These are phyloP conservation scores for Protomyctophum bolini DNA, from an alignment of 2,113 vertebrate species.

Conservation along the genomic window DNA sequence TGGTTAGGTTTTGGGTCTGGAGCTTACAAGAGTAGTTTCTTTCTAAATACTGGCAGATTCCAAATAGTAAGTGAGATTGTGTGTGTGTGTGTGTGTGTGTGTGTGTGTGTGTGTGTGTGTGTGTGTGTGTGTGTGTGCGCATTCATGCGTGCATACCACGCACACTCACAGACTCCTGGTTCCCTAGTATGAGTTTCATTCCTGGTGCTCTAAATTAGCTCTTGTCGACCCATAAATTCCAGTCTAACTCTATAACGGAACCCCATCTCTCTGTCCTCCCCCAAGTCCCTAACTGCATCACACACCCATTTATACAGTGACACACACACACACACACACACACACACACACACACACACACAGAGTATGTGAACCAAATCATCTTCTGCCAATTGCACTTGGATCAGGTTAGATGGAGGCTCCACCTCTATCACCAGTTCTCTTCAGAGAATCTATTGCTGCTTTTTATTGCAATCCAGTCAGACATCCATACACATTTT, in stretches of 20 bases:
- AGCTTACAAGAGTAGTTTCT: no score
- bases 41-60: conserved; percentile 10
- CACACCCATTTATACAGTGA: no score
- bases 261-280: conserved; percentile 82
- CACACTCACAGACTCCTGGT: conserved; percentile 46
- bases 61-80: not conserved
- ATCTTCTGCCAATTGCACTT: conserved; percentile 26
- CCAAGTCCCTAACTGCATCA: conserved; percentile 72
- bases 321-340: conserved; percentile 26
- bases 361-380: conserved; percentile 36
- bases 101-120: conserved; percentile 19
- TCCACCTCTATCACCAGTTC: conserved; percentile 61
- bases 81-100: conserved; percentile 1
- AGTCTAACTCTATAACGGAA: conserved; percentile 85
- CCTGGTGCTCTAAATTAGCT: conserved; percentile 81
- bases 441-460: conserved; percentile 56
- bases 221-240: conserved; percentile 82
- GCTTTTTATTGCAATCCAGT: conserved; percentile 63
- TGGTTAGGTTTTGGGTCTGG: no score
- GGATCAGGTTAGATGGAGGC: conserved; percentile 27
- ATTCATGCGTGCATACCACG: not conserved
- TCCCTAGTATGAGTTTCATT: conserved; percentile 55
- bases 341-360: not conserved
- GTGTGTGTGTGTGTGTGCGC: not conserved
- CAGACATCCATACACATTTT: not conserved